phyloP scores from a whole-genome alignment of 2,113 vertebrate species.

The Chrysochloris asiatica region DNA sequence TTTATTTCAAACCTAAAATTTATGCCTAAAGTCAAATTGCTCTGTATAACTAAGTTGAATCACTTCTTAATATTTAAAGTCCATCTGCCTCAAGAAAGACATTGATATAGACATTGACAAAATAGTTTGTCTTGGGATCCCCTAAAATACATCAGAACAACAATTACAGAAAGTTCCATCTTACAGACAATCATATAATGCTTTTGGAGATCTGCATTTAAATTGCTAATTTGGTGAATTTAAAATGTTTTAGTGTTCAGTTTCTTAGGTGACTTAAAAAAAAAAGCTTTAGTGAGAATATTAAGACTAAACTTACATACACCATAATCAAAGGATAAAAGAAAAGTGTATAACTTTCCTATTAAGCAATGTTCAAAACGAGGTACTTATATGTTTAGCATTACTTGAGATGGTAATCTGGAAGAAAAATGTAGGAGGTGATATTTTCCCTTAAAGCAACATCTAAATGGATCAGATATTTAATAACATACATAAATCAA shows the following conservation, averaged over 20 bases:
- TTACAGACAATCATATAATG: background rate
- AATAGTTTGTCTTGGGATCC: background rate
- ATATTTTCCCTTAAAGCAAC: background rate
- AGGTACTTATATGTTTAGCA: background rate
- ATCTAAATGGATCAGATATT: background rate
- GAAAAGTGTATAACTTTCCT: background rate
- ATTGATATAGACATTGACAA: background rate
- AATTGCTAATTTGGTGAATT: background rate
- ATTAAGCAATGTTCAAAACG: background rate
- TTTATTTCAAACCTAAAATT: background rate
- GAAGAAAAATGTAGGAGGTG: background rate
- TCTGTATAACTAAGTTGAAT: background rate
- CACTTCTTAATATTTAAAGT: slow-evolving; percentile 12
- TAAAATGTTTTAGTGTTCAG: background rate
- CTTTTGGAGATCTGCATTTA: background rate
- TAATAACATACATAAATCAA: background rate
- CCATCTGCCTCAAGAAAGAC: background rate
- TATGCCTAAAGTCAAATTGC: background rate
- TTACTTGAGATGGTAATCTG: background rate
- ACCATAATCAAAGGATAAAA: background rate
- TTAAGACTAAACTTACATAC: background rate
- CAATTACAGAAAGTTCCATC: too few relatives aligned
- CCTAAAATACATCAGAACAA: background rate
- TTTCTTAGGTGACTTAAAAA: background rate
- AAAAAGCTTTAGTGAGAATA: background rate